Evolutionary conservation across 2,888 invertebrate species (phyloP).

Genomic region (Pandemis cinnamomeana): DNA sequence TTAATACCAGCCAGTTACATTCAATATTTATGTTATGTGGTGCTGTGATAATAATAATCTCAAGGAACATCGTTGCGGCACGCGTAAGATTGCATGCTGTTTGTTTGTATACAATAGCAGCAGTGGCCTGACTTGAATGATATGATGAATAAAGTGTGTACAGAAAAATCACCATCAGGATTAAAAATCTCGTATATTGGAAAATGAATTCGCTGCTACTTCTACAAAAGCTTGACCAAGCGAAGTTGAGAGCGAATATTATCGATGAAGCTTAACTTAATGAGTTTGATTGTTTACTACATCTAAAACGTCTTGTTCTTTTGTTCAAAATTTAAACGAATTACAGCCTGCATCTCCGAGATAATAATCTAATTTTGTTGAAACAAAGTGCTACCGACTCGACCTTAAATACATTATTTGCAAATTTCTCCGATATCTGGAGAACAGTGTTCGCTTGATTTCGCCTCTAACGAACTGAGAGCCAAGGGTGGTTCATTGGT

Average conservation of each 20-base stretch:
- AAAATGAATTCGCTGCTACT: no score
- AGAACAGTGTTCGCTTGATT: constrained; percentile 56
- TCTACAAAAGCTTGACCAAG: no score
- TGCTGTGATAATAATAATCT: not conserved
- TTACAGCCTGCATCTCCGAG: constrained; percentile 47
- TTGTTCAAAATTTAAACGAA: constrained; percentile 32
- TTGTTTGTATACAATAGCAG: constrained; percentile 33
- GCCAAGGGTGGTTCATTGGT: constrained; percentile 40
- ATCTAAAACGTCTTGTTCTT: constrained; percentile 27
- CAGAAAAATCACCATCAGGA: not conserved
- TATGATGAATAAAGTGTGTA: not conserved
- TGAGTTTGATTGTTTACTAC: constrained; percentile 22
- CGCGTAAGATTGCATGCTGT: constrained; percentile 2
- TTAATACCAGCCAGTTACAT: not conserved
- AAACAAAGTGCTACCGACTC: constrained; percentile 52
- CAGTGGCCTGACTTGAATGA: not conserved
- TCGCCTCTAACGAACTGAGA: constrained; percentile 60
- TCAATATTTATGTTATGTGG: not conserved
- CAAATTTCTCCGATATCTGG: constrained; percentile 52
- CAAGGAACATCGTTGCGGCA: not conserved
- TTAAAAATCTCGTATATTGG: no score
- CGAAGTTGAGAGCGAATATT: no score
- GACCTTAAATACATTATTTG: constrained; percentile 54
- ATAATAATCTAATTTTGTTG: constrained; percentile 51
- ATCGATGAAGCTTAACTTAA: not conserved